Evolutionary conservation across 1,140 invertebrate genomes (phyloP), one percentile per base, ranked within the genome.

Genomic region (Pararge aegeria): DNA sequence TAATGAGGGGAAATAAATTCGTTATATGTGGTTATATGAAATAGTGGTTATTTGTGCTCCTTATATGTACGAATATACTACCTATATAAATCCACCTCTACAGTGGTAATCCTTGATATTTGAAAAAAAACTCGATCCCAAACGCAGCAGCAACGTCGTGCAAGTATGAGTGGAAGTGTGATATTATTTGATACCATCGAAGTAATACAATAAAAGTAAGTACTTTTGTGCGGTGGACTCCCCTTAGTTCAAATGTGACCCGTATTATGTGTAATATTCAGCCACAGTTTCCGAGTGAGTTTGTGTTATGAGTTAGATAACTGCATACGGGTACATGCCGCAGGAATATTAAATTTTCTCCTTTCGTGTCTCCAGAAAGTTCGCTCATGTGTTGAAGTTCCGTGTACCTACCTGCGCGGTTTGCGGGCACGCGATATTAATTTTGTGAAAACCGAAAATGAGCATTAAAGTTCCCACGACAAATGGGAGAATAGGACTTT

Each of bases 291-390:
- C 34, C 44, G 38, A 16, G 44, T 46, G 29, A 34, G 24, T 55
- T 58, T 38, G 37, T 51, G 55, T 60, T 53, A 55, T 52, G 63
- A 61, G 42, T 61, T 68, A 66, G 55, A 52, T 72, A 73, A 56
- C 61, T 66, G 63, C 57, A 61, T 70, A 73, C 24, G 24, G 7
- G 24, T 24, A 24, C 61, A 68, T 68, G 66, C 67, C 60, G 64
- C 68, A 68, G 62, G 66, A 74, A 80, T 84, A 84, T 86, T 80
- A 86, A 83, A 83, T 83, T 85, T 79, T 73, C 74, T 73, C 79
- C 53, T 76, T 77, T 61, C 76, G 70, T 78, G 80, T 83, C 80
- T 74, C 75, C 66, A 70, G 71, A 72, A 81, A 87, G 72, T 87
- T 82, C 46, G 37, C 55, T 75, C 68, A 57, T 75, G 74, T 78